Evolutionary conservation across 2,113 vertebrate species (phyloP).

Genomic region (Cynocephalus volans): DNA sequence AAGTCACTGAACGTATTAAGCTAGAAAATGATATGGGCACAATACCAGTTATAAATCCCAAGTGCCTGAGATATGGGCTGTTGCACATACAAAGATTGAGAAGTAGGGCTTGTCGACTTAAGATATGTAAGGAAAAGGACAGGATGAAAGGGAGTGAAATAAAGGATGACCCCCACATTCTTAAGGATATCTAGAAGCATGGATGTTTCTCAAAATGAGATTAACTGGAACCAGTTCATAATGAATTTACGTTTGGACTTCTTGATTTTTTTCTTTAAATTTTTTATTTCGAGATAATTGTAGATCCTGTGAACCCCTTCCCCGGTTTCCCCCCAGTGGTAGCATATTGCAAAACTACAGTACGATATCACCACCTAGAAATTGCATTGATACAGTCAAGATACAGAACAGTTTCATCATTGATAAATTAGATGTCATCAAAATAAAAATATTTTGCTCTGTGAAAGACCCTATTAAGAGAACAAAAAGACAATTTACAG

Average conservation of each 20-base stretch:
- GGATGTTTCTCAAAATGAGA: neutral
- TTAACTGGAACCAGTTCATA: neutral
- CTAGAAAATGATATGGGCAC: neutral
- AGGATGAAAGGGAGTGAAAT: neutral
- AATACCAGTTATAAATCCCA: neutral
- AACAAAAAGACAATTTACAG: conserved; percentile 11
- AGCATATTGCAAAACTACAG: neutral
- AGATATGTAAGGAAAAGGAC: neutral
- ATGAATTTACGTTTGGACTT: neutral
- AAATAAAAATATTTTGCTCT: conserved; percentile 9
- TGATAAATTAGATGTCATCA: neutral
- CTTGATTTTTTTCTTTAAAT: neutral
- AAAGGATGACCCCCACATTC: neutral
- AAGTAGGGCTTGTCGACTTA: neutral
- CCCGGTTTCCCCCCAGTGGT: neutral
- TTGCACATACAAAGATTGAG: neutral
- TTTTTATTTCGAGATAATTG: neutral
- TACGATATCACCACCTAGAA: neutral
- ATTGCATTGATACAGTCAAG: neutral
- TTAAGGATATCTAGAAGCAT: conserved; percentile 8
- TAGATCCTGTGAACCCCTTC: neutral
- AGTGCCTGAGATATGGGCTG: neutral
- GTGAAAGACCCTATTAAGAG: neutral
- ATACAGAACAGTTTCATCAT: neutral
- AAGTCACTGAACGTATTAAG: neutral